phyloP scores from a whole-genome alignment of 2,113 vertebrate genomes.

The Uropsilus gracilis region DNA sequence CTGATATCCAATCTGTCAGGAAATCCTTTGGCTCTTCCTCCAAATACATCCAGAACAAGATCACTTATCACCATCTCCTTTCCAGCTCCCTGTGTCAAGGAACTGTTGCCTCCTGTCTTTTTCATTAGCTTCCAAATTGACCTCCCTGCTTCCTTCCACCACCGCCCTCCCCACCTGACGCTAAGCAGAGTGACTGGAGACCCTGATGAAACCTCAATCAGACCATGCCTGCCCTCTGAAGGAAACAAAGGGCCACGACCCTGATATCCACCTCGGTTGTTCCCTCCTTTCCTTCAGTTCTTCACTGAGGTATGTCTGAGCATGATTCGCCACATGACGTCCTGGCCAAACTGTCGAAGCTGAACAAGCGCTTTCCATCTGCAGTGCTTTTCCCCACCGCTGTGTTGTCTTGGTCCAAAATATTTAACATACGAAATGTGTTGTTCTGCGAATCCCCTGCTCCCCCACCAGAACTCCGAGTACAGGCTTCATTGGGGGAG shows the following conservation, averaged over 20 bases:
- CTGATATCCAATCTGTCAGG: slow-evolving; percentile 63
- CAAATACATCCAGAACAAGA: background rate
- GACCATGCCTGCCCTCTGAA: background rate
- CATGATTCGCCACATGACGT: background rate
- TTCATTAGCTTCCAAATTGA: background rate
- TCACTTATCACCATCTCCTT: background rate
- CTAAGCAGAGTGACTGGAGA: background rate
- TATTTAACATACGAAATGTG: background rate
- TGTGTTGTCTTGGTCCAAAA: background rate
- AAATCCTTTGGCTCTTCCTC: slow-evolving; percentile 72
- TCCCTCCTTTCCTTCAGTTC: background rate
- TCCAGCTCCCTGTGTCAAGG: background rate
- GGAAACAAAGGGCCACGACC: background rate
- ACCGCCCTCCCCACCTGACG: background rate
- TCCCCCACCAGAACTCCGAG: background rate
- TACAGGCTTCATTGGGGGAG: background rate
- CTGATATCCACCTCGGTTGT: background rate
- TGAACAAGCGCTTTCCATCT: background rate
- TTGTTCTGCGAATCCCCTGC: background rate
- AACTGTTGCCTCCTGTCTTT: background rate
- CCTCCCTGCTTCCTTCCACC: background rate
- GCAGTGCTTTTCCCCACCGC: background rate
- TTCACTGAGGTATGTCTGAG: background rate
- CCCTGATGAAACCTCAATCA: background rate
- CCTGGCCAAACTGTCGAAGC: background rate